A percentile compares a stretch with the other conserved stretches of the same genome.
Evolutionary conservation across 2,797 vertebrate species (phyloP).

Genomic region (Malacoraja senta): DNA sequence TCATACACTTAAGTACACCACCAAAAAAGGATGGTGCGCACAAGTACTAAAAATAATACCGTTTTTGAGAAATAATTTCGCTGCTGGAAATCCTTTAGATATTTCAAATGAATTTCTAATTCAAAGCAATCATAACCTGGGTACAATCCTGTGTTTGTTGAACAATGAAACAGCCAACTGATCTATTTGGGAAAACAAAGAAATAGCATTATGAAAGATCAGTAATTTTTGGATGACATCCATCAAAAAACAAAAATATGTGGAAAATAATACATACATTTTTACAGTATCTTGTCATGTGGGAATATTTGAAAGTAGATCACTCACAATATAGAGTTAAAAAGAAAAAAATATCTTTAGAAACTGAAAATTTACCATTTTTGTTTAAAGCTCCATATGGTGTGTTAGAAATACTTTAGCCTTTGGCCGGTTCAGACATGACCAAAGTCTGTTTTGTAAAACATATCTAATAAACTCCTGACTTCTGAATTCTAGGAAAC

Average conservation of each 20-base stretch:
- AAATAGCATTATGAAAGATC: constrained; percentile 17
- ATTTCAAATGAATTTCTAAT: neutral
- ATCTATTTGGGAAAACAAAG: neutral
- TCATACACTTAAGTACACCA: neutral
- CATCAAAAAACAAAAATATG: neutral
- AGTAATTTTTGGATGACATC: neutral
- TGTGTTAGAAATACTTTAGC: neutral
- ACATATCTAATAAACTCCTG: neutral
- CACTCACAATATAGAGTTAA: neutral
- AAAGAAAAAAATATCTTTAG: neutral
- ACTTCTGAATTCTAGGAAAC: neutral
- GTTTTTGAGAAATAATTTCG: neutral
- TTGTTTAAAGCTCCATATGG: neutral
- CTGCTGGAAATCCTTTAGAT: neutral
- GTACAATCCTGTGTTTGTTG: constrained; percentile 4
- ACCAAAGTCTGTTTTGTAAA: neutral
- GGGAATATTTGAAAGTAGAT: neutral
- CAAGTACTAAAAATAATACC: neutral
- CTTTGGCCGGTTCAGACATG: neutral
- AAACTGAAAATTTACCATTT: neutral
- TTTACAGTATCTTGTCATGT: neutral
- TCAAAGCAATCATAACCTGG: neutral
- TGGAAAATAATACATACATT: neutral
- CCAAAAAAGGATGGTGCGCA: neutral
- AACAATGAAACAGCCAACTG: neutral